Conservation (phyloP, 2,797 vertebrate genomes). For the Enteromius viviparus region DNA sequence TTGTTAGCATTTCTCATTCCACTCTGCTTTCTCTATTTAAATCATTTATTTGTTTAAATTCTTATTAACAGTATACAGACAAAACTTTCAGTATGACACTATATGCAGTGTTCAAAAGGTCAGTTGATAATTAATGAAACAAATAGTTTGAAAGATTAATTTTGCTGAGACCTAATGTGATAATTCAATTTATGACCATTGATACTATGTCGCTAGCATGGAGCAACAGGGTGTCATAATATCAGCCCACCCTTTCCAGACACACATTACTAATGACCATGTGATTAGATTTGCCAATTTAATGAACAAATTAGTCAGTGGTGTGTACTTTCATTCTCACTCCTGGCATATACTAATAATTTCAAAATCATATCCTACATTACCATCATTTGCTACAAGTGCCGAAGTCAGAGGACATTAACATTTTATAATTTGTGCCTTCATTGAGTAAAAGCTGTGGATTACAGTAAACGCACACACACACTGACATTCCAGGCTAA, state of each 20-base stretch:
- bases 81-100: constrained; percentile 57
- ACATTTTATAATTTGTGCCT: constrained; percentile 70
- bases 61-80: not conserved
- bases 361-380: constrained; percentile 67
- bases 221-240: constrained; percentile 68
- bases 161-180: constrained; percentile 66
- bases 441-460: constrained; percentile 66
- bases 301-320: constrained; percentile 70
- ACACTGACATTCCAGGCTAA: constrained; percentile 74
- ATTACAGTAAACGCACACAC: constrained; percentile 67
- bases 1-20: not conserved
- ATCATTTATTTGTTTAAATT: not conserved
- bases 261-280: constrained; percentile 67
- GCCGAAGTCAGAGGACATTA: constrained; percentile 67
- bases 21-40: not conserved
- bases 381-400: constrained; percentile 69
- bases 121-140: constrained; percentile 67
- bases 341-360: constrained; percentile 65
- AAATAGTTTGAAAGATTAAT: constrained; percentile 72
- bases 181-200: constrained; percentile 74
- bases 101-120: constrained; percentile 62
- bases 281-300: constrained; percentile 73
- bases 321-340: constrained; percentile 68
- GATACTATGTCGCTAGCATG: constrained; percentile 66
- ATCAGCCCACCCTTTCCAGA: constrained; percentile 58